These are phyloP conservation scores for Cebus imitator DNA, from an alignment of 2,113 vertebrate species.

Conservation along the genomic window DNA sequence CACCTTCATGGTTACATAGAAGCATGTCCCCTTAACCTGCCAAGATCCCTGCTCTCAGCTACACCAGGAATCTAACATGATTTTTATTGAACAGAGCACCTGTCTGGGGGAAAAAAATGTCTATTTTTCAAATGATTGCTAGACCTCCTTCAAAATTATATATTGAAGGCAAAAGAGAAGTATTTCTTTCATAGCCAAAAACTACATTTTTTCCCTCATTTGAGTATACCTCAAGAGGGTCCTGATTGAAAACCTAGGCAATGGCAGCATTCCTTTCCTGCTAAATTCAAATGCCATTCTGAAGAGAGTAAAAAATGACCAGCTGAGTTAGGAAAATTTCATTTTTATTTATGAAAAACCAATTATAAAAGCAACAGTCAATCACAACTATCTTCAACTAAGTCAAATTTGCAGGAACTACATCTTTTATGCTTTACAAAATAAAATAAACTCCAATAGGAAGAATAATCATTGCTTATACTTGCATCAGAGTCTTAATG, in stretches of 20 bases:
- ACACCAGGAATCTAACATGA: neutral
- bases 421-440: neutral
- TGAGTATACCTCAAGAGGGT: neutral
- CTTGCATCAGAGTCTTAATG: neutral
- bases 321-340: neutral
- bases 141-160: neutral
- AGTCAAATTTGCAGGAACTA: neutral
- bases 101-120: neutral
- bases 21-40: fast-evolving
- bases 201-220: neutral
- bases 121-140: neutral
- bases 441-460: neutral
- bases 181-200: neutral
- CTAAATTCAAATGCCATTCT: neutral
- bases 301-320: neutral
- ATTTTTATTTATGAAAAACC: constrained; percentile 9
- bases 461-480: neutral
- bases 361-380: neutral
- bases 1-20: neutral
- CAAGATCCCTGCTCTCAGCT: too few species aligned
- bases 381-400: neutral
- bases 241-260: neutral
- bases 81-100: neutral
- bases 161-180: neutral
- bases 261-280: neutral